These are phyloP conservation scores for Mastomys coucha DNA, from an alignment of 2,113 vertebrate species.

Conservation along the genomic window DNA sequence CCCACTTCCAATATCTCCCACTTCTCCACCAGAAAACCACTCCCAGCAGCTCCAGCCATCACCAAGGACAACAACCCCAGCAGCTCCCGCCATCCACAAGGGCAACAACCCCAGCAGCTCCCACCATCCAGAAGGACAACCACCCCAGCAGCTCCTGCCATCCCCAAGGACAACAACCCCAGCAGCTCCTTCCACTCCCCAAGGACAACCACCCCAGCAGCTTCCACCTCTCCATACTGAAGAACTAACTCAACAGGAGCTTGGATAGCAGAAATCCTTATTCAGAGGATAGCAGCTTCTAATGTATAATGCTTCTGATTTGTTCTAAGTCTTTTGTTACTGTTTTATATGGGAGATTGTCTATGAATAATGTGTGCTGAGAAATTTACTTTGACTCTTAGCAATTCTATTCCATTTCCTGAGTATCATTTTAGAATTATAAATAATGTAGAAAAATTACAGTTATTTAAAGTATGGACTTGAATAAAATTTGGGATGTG, in stretches of 20 bases:
- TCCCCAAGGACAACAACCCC: background rate
- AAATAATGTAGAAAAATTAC: background rate
- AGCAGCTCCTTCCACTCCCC: background rate
- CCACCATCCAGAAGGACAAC: background rate
- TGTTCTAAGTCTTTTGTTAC: background rate
- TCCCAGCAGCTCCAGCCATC: background rate
- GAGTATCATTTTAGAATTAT: background rate
- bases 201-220: background rate
- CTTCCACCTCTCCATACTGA: background rate
- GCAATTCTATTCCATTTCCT: slow-evolving; percentile 26
- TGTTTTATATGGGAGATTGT: background rate
- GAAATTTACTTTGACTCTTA: background rate
- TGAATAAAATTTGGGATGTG: background rate
- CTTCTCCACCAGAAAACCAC: background rate
- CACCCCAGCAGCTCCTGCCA: background rate
- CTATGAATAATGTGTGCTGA: background rate
- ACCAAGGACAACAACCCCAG: background rate
- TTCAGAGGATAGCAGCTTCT: background rate
- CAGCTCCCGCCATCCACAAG: background rate
- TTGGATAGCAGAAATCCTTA: background rate
- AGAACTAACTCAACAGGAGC: background rate
- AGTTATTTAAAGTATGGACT: background rate
- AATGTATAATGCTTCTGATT: background rate
- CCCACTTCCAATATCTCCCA: background rate
- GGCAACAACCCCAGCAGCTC: background rate